Evolutionary conservation across 2,888 invertebrate species (phyloP).

Genomic region (Tribolium freemani): DNA sequence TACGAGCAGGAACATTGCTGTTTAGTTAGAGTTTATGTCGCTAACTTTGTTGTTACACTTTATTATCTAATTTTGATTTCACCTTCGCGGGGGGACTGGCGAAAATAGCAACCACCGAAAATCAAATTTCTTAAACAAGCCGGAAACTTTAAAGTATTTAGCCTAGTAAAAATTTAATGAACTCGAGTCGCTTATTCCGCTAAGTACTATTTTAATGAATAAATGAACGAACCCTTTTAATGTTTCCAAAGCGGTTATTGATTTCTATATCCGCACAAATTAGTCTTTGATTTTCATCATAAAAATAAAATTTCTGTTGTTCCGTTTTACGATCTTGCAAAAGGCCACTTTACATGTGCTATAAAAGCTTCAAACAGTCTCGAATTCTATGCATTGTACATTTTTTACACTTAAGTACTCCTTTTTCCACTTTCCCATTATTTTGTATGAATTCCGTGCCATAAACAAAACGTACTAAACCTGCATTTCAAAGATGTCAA

Average conservation of each 20-base stretch:
- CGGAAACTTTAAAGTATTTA: not conserved
- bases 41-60: slow-evolving; percentile 32
- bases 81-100: not conserved
- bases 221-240: slow-evolving; percentile 4
- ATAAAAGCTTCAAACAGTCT: slow-evolving; percentile 11
- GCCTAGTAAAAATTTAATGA: slow-evolving; percentile 8
- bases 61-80: slow-evolving; percentile 36
- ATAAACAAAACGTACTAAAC: not conserved
- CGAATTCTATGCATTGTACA: not conserved
- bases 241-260: slow-evolving; percentile 18
- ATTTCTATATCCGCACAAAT: slow-evolving; percentile 24
- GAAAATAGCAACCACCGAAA: slow-evolving; percentile 4
- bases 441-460: not conserved
- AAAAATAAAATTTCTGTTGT: slow-evolving; percentile 26
- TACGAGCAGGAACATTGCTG: slow-evolving; percentile 7
- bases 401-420: not conserved
- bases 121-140: not conserved
- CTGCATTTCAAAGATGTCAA: not conserved
- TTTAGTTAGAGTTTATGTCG: slow-evolving; percentile 11
- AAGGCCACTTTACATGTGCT: slow-evolving; percentile 18
- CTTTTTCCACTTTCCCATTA: not conserved
- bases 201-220: slow-evolving; percentile 7
- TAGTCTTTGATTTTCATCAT: slow-evolving; percentile 27
- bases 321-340: slow-evolving; percentile 13
- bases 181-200: slow-evolving; percentile 10